Percentiles rank a stretch among this genome's conserved stretches.
Conservation (phyloP, 1,140 invertebrate species). For the Drosophila seguyi region DNA sequence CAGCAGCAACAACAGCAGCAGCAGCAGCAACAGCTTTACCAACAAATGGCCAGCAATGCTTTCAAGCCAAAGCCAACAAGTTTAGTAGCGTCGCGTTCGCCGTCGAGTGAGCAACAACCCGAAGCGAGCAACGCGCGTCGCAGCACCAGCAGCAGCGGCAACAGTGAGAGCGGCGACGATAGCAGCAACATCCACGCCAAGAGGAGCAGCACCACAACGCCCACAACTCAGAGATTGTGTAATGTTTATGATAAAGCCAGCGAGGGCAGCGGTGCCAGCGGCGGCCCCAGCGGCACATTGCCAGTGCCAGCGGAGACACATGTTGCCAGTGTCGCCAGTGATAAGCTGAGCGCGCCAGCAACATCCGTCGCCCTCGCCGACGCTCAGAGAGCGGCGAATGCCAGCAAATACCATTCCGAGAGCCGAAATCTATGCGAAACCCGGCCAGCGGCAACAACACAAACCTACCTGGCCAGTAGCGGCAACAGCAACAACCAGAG, state of each 20-base stretch:
- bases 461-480: slow-evolving; percentile 80
- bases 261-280: slow-evolving; percentile 17
- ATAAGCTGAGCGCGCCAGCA: slow-evolving; percentile 41
- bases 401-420: slow-evolving; percentile 63
- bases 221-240: slow-evolving; percentile 75
- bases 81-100: slow-evolving; percentile 77
- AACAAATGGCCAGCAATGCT: slow-evolving; percentile 61
- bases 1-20: slow-evolving; percentile 37
- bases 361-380: slow-evolving; percentile 30
- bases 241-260: slow-evolving; percentile 72
- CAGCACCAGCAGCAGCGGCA: slow-evolving; percentile 21
- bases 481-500: slow-evolving; percentile 42
- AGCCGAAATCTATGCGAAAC: slow-evolving; percentile 76
- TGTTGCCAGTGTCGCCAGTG: slow-evolving; percentile 39
- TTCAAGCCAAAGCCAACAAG: slow-evolving; percentile 78
- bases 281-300: slow-evolving; percentile 39
- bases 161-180: slow-evolving; percentile 22
- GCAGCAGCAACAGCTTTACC: slow-evolving; percentile 46
- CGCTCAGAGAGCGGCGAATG: slow-evolving; percentile 50
- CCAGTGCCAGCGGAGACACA: slow-evolving; percentile 42
- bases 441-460: slow-evolving; percentile 65
- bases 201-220: slow-evolving; percentile 58
- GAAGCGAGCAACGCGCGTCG: slow-evolving; percentile 56
- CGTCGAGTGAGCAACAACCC: slow-evolving; percentile 74
- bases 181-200: slow-evolving; percentile 21